Evolutionary conservation across 1,140 invertebrate genomes (phyloP), one percentile per base, ranked within the genome.

Genomic region (Drosophila guanche): DNA sequence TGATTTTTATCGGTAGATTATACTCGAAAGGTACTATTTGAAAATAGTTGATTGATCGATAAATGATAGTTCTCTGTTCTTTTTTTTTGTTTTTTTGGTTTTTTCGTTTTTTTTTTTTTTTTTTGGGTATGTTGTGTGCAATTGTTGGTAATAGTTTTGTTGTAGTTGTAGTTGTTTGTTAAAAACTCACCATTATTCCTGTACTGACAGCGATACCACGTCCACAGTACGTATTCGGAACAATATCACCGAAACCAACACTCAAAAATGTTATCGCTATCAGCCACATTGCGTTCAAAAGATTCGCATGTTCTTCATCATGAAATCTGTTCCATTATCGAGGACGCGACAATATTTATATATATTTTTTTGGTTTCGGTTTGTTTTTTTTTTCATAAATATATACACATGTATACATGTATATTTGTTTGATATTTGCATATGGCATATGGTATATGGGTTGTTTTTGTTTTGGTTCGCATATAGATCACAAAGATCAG

Each of bases 141-240:
- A 45, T 69, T 60, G 41, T 50, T 77, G 40, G 50, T 51, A 65
- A 54, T 79, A 42, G 25, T 6, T 33, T 74, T 61, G 52, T 55
- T 56, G 20, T 61, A 54, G 58, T 61, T 73, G 45, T 37, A 33
- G 29, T 33, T 33, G 29, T 33, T 71, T 58, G 48, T 78, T 85
- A 81, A 89, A 81, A 70, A 91, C 88, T 97, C 95, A 99, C 99
- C 97, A 99, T 99, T 92, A 99, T 98, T 91, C 98, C 98, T 73
- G 98, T 99, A 92, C 96, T 97, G 89, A 99, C 98, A 90, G 98
- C 98, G 91, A 99, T 99, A 91, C 97, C 97, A 92, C 98, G 94
- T 88, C 98, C 98, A 93, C 98, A 99, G 94, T 99, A 99, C 76
- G 99, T 99, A 93, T 99, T 99, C 91, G 99, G 99, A 91, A 99